Base-by-base conservation (phyloP, 1,140 invertebrate species). In the Drosophila sturtevanti region DNA sequence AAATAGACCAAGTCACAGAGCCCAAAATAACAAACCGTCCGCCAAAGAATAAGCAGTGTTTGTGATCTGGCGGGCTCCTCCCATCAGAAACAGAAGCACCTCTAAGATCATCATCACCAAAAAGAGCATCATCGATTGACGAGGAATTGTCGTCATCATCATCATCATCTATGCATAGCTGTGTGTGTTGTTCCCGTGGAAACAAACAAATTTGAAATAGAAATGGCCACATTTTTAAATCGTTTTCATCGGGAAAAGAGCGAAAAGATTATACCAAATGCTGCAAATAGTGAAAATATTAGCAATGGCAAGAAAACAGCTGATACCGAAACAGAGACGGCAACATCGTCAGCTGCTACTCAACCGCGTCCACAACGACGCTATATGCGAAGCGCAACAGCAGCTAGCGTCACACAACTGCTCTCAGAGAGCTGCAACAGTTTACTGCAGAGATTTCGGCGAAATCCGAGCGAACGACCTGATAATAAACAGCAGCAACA, bases 351-450 rank as follows among this genome's bases (percentile, higher is more conserved):
- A 38, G 18, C 67, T 44, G 38, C 65, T 58, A 63, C 77, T 37
- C 91, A 89, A 91, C 89, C 90, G 37, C 93, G 94, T 66, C 93
- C 94, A 61, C 93, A 93, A 78, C 93, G 95, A 35, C 94, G 95
- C 48, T 97, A 96, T 92, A 93, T 94, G 38, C 94, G 96, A 16
- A 95, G 96, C 16, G 96, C 96, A 27, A 94, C 94, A 34, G 96
- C 96, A 12, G 93, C 95, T 9, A 97, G 96, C 92, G 96, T 97
- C 62, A 96, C 96, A 51, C 96, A 97, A 91, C 92, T 97, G 71
- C 92, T 97, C 65, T 96, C 94, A 56, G 96, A 97, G 82, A 96
- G 96, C 66, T 97, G 96, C 92, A 95, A 96, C 70, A 97, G 94
- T 92, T 93, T 97, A 24, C 93, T 97, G 62, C 96, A 97, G 78